Evolutionary conservation across 2,888 invertebrate species (phyloP).

Genomic region (Pardosa pseudoannulata): DNA sequence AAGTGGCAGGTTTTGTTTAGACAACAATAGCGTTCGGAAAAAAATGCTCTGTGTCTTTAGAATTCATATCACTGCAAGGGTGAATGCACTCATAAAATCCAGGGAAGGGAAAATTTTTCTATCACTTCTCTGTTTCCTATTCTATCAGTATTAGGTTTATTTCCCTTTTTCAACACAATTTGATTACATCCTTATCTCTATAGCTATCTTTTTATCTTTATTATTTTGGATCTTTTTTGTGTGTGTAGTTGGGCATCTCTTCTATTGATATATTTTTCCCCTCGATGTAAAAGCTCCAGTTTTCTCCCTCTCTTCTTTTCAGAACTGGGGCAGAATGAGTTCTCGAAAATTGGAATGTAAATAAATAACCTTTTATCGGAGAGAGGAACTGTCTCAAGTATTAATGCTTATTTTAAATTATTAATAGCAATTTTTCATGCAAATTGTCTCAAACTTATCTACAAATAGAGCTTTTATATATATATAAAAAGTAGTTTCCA

Average conservation of each 20-base stretch:
- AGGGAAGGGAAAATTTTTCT: background rate
- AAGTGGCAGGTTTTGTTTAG: too few species aligned
- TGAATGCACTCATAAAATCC: background rate
- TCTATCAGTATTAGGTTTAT: background rate
- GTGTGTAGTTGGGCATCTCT: background rate
- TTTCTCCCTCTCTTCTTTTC: background rate
- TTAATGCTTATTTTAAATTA: background rate
- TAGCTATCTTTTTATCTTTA: conserved; percentile 1
- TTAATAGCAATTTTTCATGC: background rate
- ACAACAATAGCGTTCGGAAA: too few species aligned
- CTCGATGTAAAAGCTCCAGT: background rate
- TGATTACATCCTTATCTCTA: conserved; percentile 8
- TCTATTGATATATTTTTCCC: background rate
- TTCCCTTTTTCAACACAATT: background rate
- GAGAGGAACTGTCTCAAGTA: background rate
- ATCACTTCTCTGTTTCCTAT: background rate
- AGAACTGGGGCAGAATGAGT: background rate
- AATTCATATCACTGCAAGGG: background rate
- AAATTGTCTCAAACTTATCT: too few species aligned
- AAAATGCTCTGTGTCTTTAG: too few species aligned
- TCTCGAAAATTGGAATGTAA: background rate
- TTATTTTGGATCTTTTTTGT: background rate
- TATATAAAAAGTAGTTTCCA: too few species aligned
- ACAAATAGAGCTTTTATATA: too few species aligned
- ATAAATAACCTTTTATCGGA: background rate